phyloP scores from a whole-genome alignment of 92 coral and sea anemone species.

The Isaurus tuberculatus region DNA sequence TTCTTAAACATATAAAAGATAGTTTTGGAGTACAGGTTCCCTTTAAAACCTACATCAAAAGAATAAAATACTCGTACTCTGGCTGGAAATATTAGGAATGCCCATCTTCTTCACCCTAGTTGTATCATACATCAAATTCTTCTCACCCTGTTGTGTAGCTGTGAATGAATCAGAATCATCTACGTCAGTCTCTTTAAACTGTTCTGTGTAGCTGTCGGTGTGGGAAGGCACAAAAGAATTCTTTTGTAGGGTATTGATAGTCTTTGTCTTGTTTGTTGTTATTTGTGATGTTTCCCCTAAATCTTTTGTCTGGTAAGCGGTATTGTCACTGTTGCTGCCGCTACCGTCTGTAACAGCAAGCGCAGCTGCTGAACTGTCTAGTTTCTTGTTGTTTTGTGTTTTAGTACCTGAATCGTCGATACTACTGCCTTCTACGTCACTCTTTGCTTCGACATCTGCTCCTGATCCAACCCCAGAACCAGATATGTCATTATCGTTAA shows the following conservation, averaged over 20 bases:
- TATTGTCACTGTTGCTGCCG: constrained; percentile 28
- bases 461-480: constrained; percentile 89
- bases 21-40: constrained; percentile 15
- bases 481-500: constrained; percentile 76
- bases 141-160: constrained; percentile 66
- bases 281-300: constrained; percentile 30
- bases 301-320: constrained; percentile 48
- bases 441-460: constrained; percentile 76
- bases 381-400: constrained; percentile 54
- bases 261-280: constrained; percentile 28
- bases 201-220: constrained; percentile 44
- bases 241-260: constrained; percentile 32
- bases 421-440: constrained; percentile 70
- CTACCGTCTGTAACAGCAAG: constrained; percentile 53
- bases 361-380: constrained; percentile 55
- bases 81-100: constrained; percentile 68
- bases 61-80: constrained; percentile 52
- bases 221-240: constrained; percentile 43
- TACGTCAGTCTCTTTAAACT: constrained; percentile 41
- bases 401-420: constrained; percentile 56
- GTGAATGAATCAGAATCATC: constrained; percentile 48
- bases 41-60: too few relatives aligned
- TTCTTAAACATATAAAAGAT: neutral
- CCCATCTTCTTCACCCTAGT: constrained; percentile 87
- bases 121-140: constrained; percentile 82